Base-by-base conservation (phyloP, 2,888 invertebrate species). In the Temnothorax rugatulus region DNA sequence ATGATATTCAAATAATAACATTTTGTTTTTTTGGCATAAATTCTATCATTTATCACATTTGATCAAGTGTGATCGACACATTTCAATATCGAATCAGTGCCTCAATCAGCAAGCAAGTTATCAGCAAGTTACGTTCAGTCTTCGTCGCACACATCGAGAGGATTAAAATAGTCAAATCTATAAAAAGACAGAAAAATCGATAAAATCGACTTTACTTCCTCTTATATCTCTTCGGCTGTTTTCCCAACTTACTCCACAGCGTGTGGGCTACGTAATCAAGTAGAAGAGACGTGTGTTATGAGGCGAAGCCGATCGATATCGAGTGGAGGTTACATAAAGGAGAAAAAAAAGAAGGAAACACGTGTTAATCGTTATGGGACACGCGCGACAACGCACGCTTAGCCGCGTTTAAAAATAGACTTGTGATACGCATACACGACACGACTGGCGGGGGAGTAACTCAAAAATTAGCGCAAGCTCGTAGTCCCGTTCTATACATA, bases 311-410 rank as follows among this genome's bases (percentile, higher is more conserved):
- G 79, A 85, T 91, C 91, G 89, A 91, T 91, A 90, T 86, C 82
- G 76, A 52, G 71, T 64, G 83, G 82, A 79, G 86, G 84, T 86
- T 84, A 84, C 79, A 82, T 68, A 41, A 63, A 57, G 38, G 18
- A 69, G 68, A 47, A 9, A 25, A 73, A 41, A 71, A 25, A 73
- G 54, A 61, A 68, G 79, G 74, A 87, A 90, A 85, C 88, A 90
- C 81, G 89, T 89, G 91, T 87, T 91, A 91, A 91, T 91, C 85
- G 87, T 84, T 76, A 59, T 50, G 63, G 50, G 83, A 88, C 91
- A 91, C 90, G 91, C 90, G 86, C 88, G 90, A 88, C 86, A 86
- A 88, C 59, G 84, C 85, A 82, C 63, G 57, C 21, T 18, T 25
- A 18, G n/a, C 21, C 47, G 25, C 50, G 64, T 41, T 57, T 69